phyloP scores from a whole-genome alignment of 2,113 vertebrate genomes.

The Zapornia atra region DNA sequence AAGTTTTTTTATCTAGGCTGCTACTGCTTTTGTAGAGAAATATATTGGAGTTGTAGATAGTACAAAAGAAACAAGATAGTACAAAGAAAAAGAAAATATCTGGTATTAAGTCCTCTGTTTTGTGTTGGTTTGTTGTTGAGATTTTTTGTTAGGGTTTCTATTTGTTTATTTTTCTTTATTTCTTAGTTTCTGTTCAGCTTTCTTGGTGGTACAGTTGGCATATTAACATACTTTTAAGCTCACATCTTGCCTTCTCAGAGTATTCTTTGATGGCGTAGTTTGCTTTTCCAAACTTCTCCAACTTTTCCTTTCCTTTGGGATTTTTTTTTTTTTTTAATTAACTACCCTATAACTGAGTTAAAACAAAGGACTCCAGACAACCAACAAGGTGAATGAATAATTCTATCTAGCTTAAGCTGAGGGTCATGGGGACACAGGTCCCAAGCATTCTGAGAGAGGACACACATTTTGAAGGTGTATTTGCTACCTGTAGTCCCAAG shows the following conservation, averaged over 20 bases:
- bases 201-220: not conserved
- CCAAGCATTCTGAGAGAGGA: not conserved
- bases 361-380: not conserved
- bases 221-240: not conserved
- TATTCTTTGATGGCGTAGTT: not conserved
- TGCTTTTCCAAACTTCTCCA: not conserved
- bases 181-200: not conserved
- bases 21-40: not conserved
- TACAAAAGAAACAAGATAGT: not conserved
- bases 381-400: not conserved
- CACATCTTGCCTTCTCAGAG: not conserved
- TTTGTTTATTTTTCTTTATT: not conserved
- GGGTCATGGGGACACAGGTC: not conserved
- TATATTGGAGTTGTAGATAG: not conserved
- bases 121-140: not conserved
- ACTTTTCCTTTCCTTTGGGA: not conserved
- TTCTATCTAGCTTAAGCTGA: not conserved
- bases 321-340: not conserved
- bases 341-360: not conserved
- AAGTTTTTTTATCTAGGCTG: not conserved
- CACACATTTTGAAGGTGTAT: not conserved
- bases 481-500: not conserved
- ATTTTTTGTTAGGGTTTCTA: not conserved
- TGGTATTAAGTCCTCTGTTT: not conserved
- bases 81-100: not conserved